Evolutionary conservation across 1,140 invertebrate genomes (phyloP).

Genomic region (Globodera ellingtonae): DNA sequence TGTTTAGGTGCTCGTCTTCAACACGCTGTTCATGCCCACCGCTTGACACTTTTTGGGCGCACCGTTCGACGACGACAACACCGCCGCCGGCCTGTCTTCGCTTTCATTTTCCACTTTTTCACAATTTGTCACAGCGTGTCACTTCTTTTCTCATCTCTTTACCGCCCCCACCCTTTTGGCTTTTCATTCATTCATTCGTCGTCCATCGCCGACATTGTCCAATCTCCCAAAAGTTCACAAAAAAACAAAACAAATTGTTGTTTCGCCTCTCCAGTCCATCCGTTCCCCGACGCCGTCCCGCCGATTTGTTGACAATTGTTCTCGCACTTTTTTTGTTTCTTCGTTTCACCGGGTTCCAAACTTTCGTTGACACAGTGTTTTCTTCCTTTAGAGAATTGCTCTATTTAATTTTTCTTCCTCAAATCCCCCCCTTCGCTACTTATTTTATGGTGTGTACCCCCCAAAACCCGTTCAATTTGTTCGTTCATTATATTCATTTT

Average conservation of each 20-base stretch:
- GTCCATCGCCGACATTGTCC: no score
- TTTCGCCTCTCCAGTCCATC: no score
- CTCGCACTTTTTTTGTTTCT: background rate
- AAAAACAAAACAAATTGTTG: no score
- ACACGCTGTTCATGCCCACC: constrained; percentile 31
- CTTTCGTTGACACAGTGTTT: background rate
- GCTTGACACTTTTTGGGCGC: constrained; percentile 7
- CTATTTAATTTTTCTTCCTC: background rate
- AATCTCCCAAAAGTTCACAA: no score
- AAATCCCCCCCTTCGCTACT: background rate
- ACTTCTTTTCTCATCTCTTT: background rate
- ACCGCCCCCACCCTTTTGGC: background rate
- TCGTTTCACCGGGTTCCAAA: background rate
- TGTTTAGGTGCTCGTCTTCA: constrained; percentile 25
- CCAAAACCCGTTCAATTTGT: no score
- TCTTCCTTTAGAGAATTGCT: background rate
- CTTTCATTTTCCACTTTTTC: constrained; percentile 21
- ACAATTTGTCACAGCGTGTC: no score
- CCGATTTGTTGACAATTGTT: constrained; percentile 27
- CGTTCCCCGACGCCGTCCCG: background rate
- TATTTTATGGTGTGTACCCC: background rate
- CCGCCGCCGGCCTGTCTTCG: background rate
- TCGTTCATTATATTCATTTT: no score
- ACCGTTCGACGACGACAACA: constrained; percentile 17
- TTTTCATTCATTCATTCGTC: background rate